These are phyloP conservation scores for Ips nitidus DNA, from an alignment of 1,140 invertebrate genomes.

Conservation along the genomic window DNA sequence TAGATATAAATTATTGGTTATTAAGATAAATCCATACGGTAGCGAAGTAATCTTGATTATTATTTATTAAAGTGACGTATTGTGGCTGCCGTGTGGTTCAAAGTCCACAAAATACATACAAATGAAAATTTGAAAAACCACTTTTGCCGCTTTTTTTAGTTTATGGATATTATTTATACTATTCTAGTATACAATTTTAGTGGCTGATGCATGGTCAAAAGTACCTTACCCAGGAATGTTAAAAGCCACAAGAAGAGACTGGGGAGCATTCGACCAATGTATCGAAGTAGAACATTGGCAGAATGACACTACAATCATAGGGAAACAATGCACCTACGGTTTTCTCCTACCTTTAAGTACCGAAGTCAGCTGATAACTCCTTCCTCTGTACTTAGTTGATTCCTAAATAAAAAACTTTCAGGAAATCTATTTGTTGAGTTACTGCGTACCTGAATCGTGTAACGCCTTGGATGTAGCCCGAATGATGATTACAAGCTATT, in stretches of 20 bases:
- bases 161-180: no score
- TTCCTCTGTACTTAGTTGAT: no score
- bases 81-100: no score
- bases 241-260: conserved; percentile 17
- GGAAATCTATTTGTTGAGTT: conserved; percentile 19
- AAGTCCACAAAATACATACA: no score
- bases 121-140: no score
- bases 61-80: no score
- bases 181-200: conserved; percentile 7
- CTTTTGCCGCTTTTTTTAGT: no score
- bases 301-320: conserved; percentile 25
- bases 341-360: not conserved
- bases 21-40: no score
- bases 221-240: conserved; percentile 35
- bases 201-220: conserved; percentile 37
- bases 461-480: conserved; percentile 24
- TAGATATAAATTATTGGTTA: no score
- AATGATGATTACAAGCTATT: conserved; percentile 8
- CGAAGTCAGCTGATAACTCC: no score
- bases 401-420: conserved; percentile 3
- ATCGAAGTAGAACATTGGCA: conserved; percentile 18
- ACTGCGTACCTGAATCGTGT: conserved; percentile 36
- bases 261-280: conserved; percentile 39
- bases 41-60: no score
- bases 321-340: conserved; percentile 36